Conservation (phyloP, 2,797 vertebrate species). For the Amniataba percoides region DNA sequence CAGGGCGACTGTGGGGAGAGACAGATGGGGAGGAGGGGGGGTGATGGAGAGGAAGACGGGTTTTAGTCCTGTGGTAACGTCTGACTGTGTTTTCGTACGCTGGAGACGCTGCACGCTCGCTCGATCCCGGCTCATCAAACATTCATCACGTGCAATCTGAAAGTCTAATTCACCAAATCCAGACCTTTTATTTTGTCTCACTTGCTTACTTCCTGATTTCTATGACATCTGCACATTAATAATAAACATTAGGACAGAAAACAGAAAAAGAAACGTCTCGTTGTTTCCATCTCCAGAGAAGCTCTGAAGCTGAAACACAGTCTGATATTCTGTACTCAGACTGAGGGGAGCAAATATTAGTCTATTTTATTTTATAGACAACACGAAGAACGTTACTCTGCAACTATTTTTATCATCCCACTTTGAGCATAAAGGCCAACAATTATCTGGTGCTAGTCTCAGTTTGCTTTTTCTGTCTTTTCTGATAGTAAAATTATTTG, state of each 20-base stretch:
- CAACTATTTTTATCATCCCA: not conserved
- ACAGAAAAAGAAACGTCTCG: not conserved
- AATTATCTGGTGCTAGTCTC: not conserved
- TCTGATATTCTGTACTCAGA: not conserved
- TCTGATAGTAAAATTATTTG: not conserved
- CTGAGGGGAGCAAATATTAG: not conserved
- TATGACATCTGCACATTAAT: slow-evolving; percentile 7
- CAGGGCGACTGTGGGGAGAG: slow-evolving; percentile 77
- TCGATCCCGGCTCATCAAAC: slow-evolving; percentile 52
- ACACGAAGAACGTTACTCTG: not conserved
- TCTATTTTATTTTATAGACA: not conserved
- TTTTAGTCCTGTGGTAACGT: slow-evolving; percentile 64
- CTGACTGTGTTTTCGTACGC: slow-evolving; percentile 39
- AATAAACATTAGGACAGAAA: not conserved
- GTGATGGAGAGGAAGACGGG: slow-evolving; percentile 2
- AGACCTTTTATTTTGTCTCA: slow-evolving; percentile 29
- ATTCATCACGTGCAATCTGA: slow-evolving; percentile 44
- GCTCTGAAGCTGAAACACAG: not conserved
- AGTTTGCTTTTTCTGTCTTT: not conserved
- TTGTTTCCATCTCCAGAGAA: not conserved
- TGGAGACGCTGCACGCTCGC: slow-evolving; percentile 34
- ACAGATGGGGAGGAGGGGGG: not conserved
- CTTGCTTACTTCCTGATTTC: slow-evolving; percentile 7
- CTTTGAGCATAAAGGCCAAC: not conserved
- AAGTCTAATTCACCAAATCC: slow-evolving; percentile 27